phyloP scores from a whole-genome alignment of 2,888 invertebrate species.

The Melanargia galathea region DNA sequence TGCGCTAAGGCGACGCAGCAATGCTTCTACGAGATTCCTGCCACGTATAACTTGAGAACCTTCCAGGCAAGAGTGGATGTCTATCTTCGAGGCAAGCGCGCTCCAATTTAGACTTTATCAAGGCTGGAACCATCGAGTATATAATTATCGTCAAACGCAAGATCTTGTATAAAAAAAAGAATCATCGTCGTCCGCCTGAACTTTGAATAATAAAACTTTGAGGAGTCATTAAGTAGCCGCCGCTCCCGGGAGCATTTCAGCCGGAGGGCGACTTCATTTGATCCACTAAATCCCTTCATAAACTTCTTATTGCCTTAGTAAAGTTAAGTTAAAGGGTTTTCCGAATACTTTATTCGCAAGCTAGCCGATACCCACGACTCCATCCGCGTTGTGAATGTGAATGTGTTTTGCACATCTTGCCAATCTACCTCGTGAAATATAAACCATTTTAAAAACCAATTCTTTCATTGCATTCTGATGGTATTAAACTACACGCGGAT shows the following conservation, averaged over 20 bases:
- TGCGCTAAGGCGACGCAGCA: too few relatives aligned
- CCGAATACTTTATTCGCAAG: not conserved
- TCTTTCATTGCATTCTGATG: too few relatives aligned
- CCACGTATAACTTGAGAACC: too few relatives aligned
- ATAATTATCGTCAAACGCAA: too few relatives aligned
- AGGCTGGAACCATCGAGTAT: too few relatives aligned
- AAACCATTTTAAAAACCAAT: too few relatives aligned
- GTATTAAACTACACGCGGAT: too few relatives aligned
- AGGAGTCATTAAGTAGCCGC: constrained; percentile 17
- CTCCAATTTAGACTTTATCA: not conserved
- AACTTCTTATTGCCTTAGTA: constrained; percentile 20
- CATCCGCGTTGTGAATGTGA: not conserved
- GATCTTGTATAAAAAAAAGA: not conserved
- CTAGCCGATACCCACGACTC: not conserved
- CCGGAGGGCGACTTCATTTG: constrained; percentile 15
- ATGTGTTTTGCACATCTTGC: too few relatives aligned
- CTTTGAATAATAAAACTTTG: constrained; percentile 21
- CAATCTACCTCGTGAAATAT: too few relatives aligned
- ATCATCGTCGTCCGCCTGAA: not conserved
- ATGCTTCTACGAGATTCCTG: too few relatives aligned
- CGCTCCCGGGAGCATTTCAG: not conserved
- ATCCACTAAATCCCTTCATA: constrained; percentile 16
- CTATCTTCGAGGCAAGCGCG: not conserved
- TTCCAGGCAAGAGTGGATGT: not conserved
- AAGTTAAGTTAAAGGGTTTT: constrained; percentile 12